Conservation (phyloP, 2,113 vertebrate species). For the Notothenia coriiceps region DNA sequence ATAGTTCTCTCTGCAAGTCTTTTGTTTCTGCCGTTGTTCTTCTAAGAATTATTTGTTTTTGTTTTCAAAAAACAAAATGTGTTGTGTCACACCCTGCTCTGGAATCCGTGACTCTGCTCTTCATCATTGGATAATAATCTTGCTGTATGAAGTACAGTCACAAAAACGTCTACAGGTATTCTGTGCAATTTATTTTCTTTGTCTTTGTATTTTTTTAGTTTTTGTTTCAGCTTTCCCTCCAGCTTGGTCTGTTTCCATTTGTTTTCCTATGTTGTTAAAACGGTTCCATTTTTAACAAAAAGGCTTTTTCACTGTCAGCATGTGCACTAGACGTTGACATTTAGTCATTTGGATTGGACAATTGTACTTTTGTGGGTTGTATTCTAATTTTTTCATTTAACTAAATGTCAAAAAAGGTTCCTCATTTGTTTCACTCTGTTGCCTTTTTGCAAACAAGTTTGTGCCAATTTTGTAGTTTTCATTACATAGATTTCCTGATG, state of each 20-base stretch:
- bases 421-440: conserved; percentile 71
- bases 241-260: conserved; percentile 40
- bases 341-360: conserved; percentile 78
- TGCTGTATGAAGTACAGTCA: background rate
- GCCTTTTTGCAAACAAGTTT: conserved; percentile 74
- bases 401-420: conserved; percentile 69
- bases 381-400: conserved; percentile 66
- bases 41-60: background rate
- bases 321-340: conserved; percentile 79
- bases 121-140: background rate
- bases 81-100: conserved; percentile 10
- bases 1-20: conserved; percentile 77
- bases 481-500: conserved; percentile 62
- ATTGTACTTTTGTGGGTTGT: conserved; percentile 69
- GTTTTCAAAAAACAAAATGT: conserved; percentile 23
- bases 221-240: conserved; percentile 55
- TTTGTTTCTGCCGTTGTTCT: conserved; percentile 42
- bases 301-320: conserved; percentile 68
- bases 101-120: background rate
- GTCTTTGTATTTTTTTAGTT: conserved; percentile 23
- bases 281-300: conserved; percentile 59
- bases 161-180: conserved; percentile 34
- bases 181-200: conserved; percentile 19
- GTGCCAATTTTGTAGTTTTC: conserved; percentile 74
- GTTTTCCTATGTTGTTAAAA: conserved; percentile 43